Percentiles rank a stretch among this genome's conserved stretches.
phyloP scores from a whole-genome alignment of 2,113 vertebrate species.

The Mus spicilegus region DNA sequence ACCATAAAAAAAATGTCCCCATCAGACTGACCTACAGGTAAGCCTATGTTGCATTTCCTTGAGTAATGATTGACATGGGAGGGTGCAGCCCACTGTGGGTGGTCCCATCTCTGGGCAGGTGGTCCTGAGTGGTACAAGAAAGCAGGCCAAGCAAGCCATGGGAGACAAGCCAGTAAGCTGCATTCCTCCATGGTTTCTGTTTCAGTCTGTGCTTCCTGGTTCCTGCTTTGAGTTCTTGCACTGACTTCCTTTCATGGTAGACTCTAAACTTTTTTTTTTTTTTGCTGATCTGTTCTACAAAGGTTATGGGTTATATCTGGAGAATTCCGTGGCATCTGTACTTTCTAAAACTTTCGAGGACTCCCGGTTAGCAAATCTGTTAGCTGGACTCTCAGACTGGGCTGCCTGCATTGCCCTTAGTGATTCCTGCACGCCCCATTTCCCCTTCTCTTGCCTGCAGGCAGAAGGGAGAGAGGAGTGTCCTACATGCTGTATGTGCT shows the following conservation, averaged over 20 bases:
- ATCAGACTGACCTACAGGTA: background rate
- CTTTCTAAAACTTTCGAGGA: background rate
- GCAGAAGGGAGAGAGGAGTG: background rate
- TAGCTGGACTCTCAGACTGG: background rate
- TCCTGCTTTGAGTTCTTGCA: no score
- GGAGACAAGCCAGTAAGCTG: background rate
- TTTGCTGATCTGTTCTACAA: background rate
- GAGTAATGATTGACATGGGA: background rate
- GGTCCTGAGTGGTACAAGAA: background rate
- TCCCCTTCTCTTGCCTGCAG: no score
- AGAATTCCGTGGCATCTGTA: background rate
- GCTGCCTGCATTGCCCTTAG: background rate
- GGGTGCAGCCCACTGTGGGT: background rate
- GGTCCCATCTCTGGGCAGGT: background rate
- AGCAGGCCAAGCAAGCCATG: background rate
- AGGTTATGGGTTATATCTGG: background rate
- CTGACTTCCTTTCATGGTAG: background rate
- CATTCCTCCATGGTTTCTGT: background rate
- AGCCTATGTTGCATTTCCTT: no score
- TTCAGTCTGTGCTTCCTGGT: background rate
- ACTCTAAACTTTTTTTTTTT: background rate
- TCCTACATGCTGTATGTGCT: rapidly evolving
- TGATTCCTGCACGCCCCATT: background rate
- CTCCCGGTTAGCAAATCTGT: background rate
- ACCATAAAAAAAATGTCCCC: background rate